Conservation (phyloP, 2,888 invertebrate genomes). For the Melieria picta region DNA sequence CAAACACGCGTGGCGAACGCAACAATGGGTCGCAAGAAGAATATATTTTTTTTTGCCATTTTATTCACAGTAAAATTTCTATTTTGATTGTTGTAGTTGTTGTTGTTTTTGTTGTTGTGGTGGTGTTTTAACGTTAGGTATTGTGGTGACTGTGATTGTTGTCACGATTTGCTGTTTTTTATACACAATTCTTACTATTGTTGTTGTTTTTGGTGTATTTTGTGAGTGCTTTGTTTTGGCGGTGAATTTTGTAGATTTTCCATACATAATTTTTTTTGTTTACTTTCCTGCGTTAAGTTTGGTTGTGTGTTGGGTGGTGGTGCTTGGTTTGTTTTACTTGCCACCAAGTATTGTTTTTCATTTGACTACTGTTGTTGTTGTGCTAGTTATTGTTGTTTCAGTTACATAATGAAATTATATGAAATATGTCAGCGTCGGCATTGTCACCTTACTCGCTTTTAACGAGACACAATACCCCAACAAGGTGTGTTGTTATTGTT, state of each 20-base stretch:
- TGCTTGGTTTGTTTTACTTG: conserved; percentile 21
- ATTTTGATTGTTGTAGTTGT: too few species aligned
- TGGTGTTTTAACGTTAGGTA: background rate
- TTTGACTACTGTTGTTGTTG: too few species aligned
- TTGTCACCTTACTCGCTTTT: too few species aligned
- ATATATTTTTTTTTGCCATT: too few species aligned
- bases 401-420: too few species aligned
- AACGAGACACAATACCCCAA: too few species aligned
- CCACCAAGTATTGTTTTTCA: too few species aligned
- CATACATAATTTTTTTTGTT: conserved; percentile 32
- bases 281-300: background rate
- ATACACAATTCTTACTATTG: background rate
- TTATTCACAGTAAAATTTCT: too few species aligned
- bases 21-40: background rate
- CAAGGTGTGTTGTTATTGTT: too few species aligned
- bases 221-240: conserved; percentile 32
- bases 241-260: conserved; percentile 55
- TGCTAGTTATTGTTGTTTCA: too few species aligned
- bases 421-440: too few species aligned
- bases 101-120: too few species aligned
- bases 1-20: conserved; percentile 21
- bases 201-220: conserved; percentile 8
- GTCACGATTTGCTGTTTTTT: background rate
- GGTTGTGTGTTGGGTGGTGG: conserved; percentile 40
- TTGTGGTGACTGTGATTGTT: conserved; percentile 16